phyloP scores from a whole-genome alignment of 2,113 vertebrate species.

The Carassius carassius region DNA sequence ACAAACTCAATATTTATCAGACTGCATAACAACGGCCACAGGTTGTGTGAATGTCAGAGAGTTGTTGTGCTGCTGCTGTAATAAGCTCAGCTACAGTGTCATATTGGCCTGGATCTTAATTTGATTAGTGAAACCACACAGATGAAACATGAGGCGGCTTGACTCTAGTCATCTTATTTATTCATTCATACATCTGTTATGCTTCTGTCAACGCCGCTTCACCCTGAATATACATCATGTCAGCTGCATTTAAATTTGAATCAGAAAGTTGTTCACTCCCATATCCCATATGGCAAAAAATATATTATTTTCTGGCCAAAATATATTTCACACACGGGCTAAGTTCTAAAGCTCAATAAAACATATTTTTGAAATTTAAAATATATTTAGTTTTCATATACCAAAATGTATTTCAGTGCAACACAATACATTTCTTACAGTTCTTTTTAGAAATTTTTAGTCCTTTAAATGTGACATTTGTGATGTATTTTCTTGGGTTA shows the following conservation, averaged over 20 bases:
- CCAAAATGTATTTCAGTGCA: too few relatives aligned
- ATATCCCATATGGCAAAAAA: not conserved
- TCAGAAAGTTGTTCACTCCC: not conserved
- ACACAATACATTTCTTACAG: too few relatives aligned
- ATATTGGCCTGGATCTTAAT: slow-evolving; percentile 12
- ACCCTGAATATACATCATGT: not conserved
- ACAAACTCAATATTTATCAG: slow-evolving; percentile 21
- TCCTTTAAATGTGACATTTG: too few relatives aligned
- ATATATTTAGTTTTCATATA: not conserved
- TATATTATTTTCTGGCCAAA: not conserved
- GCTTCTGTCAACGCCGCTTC: not conserved
- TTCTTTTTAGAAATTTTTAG: too few relatives aligned
- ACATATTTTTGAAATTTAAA: not conserved
- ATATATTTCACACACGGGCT: not conserved
- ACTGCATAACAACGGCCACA: not conserved
- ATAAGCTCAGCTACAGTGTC: slow-evolving; percentile 33
- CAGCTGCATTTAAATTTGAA: not conserved
- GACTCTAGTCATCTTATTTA: not conserved
- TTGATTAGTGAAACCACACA: slow-evolving; percentile 29
- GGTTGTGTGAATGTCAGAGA: slow-evolving; percentile 2
- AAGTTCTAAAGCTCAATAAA: too few relatives aligned
- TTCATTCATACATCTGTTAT: not conserved
- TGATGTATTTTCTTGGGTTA: too few relatives aligned
- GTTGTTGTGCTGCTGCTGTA: slow-evolving; percentile 32
- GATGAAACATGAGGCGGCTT: slow-evolving; percentile 14